phyloP scores from a whole-genome alignment of 2,113 vertebrate species.

The Ifrita kowaldi region DNA sequence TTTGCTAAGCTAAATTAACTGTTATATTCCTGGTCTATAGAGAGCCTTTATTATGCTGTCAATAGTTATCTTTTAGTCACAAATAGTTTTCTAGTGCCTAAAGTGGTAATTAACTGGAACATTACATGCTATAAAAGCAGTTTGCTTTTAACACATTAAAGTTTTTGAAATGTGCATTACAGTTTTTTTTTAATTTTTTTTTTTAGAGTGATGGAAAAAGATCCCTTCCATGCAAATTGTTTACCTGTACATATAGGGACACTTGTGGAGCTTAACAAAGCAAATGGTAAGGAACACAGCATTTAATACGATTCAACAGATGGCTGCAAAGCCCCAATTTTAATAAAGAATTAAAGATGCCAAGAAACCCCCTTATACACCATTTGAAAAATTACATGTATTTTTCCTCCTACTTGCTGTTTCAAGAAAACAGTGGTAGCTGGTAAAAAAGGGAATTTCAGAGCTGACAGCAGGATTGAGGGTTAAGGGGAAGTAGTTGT shows the following conservation, averaged over 20 bases:
- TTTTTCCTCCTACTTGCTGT: not conserved
- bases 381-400: not conserved
- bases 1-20: not conserved
- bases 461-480: not conserved
- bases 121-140: not conserved
- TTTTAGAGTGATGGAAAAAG: slow-evolving; percentile 95
- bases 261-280: slow-evolving; percentile 95
- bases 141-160: not conserved
- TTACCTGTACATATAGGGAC: slow-evolving; percentile 98
- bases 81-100: not conserved
- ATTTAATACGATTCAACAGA: not conserved
- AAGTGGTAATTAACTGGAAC: not conserved
- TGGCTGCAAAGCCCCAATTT: not conserved
- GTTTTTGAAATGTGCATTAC: not conserved
- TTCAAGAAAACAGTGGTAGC: not conserved
- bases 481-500: not conserved
- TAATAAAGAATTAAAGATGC: not conserved
- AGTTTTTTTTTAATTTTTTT: not conserved
- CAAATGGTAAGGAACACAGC: slow-evolving; percentile 82
- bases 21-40: not conserved
- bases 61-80: not conserved
- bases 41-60: not conserved
- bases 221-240: slow-evolving; percentile 96
- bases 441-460: not conserved
- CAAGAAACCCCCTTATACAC: not conserved